A percentile compares a stretch with the other conserved stretches of the same genome.
These are phyloP conservation scores for Forbesichthys papilliferus DNA, from an alignment of 2,113 vertebrate species.

Conservation along the genomic window DNA sequence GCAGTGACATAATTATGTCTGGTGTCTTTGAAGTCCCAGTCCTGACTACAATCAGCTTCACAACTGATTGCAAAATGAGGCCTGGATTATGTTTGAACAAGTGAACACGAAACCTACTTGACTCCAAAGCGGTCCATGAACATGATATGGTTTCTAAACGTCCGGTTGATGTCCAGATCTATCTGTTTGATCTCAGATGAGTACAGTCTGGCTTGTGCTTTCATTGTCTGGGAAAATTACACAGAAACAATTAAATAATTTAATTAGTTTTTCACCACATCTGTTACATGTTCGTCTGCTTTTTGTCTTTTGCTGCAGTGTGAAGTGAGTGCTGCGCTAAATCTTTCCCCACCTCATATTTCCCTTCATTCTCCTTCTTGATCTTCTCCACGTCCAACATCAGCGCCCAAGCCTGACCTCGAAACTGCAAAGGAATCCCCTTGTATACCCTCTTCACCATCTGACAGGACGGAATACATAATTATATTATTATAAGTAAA, in stretches of 20 bases:
- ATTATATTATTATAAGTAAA: background rate
- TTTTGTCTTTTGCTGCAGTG: conserved; percentile 3
- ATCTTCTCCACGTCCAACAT: conserved; percentile 83
- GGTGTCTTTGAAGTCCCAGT: too few relatives aligned
- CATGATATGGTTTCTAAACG: conserved; percentile 92
- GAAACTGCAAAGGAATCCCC: conserved; percentile 86
- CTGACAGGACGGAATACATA: conserved; percentile 56
- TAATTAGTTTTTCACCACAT: background rate
- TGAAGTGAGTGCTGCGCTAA: background rate
- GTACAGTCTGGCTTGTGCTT: conserved; percentile 80
- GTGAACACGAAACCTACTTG: conserved; percentile 77
- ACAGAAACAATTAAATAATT: conserved; percentile 1
- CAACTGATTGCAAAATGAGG: background rate
- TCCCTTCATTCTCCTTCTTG: conserved; percentile 83
- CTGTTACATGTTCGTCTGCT: conserved; percentile 18
- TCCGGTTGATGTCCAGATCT: conserved; percentile 89
- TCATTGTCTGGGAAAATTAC: conserved; percentile 81
- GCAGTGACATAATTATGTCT: too few relatives aligned
- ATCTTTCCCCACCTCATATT: conserved; percentile 80
- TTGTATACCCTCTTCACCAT: conserved; percentile 91
- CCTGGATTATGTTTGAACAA: background rate
- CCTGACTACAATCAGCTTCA: background rate
- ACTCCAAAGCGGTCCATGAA: conserved; percentile 90
- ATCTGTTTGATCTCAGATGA: conserved; percentile 90
- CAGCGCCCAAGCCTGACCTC: conserved; percentile 87